These are phyloP conservation scores for Temnothorax curvispinosus DNA, from an alignment of 1,140 invertebrate genomes.

Conservation along the genomic window DNA sequence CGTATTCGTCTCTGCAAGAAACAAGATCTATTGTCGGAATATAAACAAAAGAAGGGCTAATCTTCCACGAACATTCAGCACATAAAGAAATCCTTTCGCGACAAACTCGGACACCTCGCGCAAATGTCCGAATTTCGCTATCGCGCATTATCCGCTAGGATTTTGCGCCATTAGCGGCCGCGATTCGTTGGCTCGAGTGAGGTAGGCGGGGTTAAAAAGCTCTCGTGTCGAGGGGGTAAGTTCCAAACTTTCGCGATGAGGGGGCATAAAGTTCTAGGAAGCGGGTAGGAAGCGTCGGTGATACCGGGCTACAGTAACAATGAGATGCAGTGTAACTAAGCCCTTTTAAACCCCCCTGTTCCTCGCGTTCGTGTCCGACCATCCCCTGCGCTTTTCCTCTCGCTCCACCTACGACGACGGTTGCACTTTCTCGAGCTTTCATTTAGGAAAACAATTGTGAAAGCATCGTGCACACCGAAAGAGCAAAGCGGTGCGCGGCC, in stretches of 20 bases:
- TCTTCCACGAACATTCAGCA: not conserved
- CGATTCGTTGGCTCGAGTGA: slow-evolving; percentile 49
- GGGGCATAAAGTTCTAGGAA: slow-evolving; percentile 60
- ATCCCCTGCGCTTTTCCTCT: slow-evolving; percentile 1
- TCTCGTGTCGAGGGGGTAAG: slow-evolving; percentile 62
- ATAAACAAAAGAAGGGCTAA: not conserved
- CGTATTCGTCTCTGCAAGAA: not conserved
- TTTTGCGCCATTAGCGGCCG: slow-evolving; percentile 47
- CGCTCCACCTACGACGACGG: slow-evolving; percentile 30
- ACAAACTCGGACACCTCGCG: not conserved
- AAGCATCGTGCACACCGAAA: slow-evolving; percentile 58
- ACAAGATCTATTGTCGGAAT: not conserved
- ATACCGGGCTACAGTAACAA: slow-evolving; percentile 64
- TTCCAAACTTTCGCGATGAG: slow-evolving; percentile 64
- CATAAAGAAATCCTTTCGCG: not conserved
- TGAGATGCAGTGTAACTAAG: slow-evolving; percentile 72
- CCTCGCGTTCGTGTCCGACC: slow-evolving; percentile 19
- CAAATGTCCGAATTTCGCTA: slow-evolving; percentile 35
- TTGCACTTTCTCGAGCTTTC: slow-evolving; percentile 67
- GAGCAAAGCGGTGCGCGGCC: slow-evolving; percentile 46
- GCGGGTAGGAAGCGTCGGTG: slow-evolving; percentile 41
- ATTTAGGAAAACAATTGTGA: slow-evolving; percentile 74
- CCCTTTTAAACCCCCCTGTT: slow-evolving; percentile 38
- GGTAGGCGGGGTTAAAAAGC: slow-evolving; percentile 61
- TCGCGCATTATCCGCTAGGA: slow-evolving; percentile 21